These are phyloP conservation scores for Ceuthmochares aereus DNA, from an alignment of 2,113 vertebrate species.

Conservation along the genomic window DNA sequence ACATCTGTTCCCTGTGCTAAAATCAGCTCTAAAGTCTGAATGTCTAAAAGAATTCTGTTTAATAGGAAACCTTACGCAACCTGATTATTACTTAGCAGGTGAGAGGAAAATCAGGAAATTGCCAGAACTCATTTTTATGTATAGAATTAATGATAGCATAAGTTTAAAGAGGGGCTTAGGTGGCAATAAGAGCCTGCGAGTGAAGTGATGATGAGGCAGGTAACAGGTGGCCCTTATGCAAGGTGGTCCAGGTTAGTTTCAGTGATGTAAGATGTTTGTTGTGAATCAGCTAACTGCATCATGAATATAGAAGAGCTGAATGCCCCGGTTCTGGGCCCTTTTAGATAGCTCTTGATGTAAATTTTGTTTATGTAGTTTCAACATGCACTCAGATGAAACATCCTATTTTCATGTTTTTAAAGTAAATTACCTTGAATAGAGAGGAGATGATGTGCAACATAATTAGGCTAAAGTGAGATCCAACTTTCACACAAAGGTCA, in stretches of 20 bases:
- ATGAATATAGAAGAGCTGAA: conserved; percentile 50
- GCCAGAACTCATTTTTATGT: conserved; percentile 48
- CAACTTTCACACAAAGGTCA: conserved; percentile 61
- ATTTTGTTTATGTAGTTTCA: conserved; percentile 65
- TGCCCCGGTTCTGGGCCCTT: background rate
- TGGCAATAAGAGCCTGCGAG: conserved; percentile 13
- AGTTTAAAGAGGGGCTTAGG: background rate
- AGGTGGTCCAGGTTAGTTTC: conserved; percentile 20
- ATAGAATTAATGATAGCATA: conserved; percentile 35
- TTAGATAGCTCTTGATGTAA: conserved; percentile 50
- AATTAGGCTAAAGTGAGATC: conserved; percentile 53
- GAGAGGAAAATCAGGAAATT: conserved; percentile 40
- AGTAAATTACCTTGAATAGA: conserved; percentile 58
- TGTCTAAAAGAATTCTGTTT: conserved; percentile 21
- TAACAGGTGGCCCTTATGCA: conserved; percentile 15
- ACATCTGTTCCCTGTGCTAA: conserved; percentile 26
- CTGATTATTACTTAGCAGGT: conserved; percentile 36
- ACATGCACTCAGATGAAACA: conserved; percentile 57
- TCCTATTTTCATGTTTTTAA: conserved; percentile 56
- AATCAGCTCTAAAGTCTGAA: conserved; percentile 24
- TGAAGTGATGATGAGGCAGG: conserved; percentile 52
- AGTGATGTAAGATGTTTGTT: conserved; percentile 33
- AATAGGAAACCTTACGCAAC: background rate
- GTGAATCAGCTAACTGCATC: background rate
- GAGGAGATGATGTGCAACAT: conserved; percentile 43